Evolutionary conservation across 64 coral and sea anemone genomes (phyloP).

Genomic region (Astreopora myriophthalma): DNA sequence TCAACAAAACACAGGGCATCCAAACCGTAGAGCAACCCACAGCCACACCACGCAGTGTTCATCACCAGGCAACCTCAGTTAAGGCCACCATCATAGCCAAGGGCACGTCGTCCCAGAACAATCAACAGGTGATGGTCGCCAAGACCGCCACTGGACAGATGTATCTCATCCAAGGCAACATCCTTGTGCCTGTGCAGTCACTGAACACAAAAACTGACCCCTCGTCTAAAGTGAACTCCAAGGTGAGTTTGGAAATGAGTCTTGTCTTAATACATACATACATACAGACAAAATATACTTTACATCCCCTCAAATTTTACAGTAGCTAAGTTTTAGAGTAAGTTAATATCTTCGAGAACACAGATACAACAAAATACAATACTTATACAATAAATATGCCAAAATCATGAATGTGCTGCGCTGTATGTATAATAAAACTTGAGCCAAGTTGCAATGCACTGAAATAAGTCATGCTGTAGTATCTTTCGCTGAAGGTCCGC

Average conservation of each 20-base stretch:
- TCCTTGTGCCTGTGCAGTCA: slow-evolving; percentile 85
- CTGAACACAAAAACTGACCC: slow-evolving; percentile 21
- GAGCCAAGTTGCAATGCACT: too few relatives aligned
- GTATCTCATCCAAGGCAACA: slow-evolving; percentile 96
- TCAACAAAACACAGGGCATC: slow-evolving; percentile 6
- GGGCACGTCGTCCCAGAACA: slow-evolving; percentile 75
- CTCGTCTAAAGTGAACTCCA: not conserved
- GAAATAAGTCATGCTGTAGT: too few relatives aligned
- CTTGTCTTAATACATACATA: not conserved
- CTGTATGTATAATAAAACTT: too few relatives aligned
- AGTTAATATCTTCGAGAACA: too few relatives aligned
- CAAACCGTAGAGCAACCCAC: not conserved
- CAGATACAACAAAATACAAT: too few relatives aligned
- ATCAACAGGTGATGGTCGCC: slow-evolving; percentile 89
- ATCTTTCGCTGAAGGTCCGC: too few relatives aligned
- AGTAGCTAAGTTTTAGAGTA: too few relatives aligned
- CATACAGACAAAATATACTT: too few relatives aligned
- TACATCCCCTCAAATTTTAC: too few relatives aligned
- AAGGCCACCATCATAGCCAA: slow-evolving; percentile 95
- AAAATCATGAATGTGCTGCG: too few relatives aligned
- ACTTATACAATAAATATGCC: too few relatives aligned
- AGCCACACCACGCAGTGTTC: not conserved
- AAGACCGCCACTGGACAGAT: slow-evolving; percentile 86
- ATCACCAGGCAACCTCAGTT: slow-evolving; percentile 63
- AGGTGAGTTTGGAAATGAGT: not conserved